Evolutionary conservation across 2,797 vertebrate species (phyloP).

Genomic region (Poecilia velifera): DNA sequence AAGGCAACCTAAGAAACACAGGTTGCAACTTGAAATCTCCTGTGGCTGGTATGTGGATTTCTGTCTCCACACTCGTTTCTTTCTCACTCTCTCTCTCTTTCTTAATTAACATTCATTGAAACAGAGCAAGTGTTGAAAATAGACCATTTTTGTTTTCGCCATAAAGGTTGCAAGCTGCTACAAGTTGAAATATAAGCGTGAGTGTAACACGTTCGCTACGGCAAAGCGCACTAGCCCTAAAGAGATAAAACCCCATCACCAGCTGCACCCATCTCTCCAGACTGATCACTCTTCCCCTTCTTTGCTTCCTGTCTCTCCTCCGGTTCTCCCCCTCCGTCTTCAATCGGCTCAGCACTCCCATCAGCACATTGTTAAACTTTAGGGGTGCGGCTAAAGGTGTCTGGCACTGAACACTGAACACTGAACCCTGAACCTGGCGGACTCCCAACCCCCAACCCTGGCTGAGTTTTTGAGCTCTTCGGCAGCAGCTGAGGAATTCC

Average conservation of each 20-base stretch:
- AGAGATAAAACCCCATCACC: constrained; percentile 87
- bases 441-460: constrained; percentile 13
- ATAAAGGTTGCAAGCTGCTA: constrained; percentile 26
- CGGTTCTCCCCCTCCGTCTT: background rate
- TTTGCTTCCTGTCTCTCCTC: constrained; percentile 16
- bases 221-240: constrained; percentile 51
- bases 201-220: constrained; percentile 41
- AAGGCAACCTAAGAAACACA: constrained; percentile 35
- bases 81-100: too few relatives aligned
- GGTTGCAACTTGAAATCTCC: constrained; percentile 35
- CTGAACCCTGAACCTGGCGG: constrained; percentile 39
- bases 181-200: constrained; percentile 33
- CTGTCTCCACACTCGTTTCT: constrained; percentile 17
- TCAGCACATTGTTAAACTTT: constrained; percentile 53
- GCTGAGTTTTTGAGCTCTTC: constrained; percentile 74
- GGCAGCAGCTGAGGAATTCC: constrained; percentile 84
- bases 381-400: constrained; percentile 32
- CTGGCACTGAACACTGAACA: constrained; percentile 60
- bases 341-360: constrained; percentile 40
- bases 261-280: constrained; percentile 89
- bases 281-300: constrained; percentile 50
- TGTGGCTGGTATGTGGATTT: constrained; percentile 33
- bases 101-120: constrained; percentile 27
- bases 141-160: constrained; percentile 25
- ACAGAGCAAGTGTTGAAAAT: constrained; percentile 25